These are phyloP conservation scores for Dreissena polymorpha DNA, from an alignment of 1,140 invertebrate genomes.

Conservation along the genomic window DNA sequence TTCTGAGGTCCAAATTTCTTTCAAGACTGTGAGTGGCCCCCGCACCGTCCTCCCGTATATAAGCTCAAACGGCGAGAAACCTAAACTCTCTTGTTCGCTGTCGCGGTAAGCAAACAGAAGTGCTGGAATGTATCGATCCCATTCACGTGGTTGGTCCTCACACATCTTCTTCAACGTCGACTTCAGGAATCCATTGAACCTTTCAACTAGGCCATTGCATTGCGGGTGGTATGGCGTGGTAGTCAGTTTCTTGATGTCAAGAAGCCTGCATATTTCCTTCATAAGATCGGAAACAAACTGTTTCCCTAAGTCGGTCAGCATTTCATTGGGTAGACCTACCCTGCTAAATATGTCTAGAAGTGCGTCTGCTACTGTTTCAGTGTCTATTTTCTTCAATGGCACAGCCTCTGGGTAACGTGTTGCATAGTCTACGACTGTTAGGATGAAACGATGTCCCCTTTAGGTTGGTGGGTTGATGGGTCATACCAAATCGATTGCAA, in stretches of 20 bases:
- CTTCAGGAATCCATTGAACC: constrained; percentile 63
- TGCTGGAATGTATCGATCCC: too few species aligned
- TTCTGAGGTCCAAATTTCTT: constrained; percentile 40
- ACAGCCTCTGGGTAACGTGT: constrained; percentile 52
- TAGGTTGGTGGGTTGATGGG: constrained; percentile 7
- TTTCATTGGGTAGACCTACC: constrained; percentile 75
- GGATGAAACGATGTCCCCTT: constrained; percentile 31
- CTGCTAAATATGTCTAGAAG: constrained; percentile 69
- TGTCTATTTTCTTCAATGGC: constrained; percentile 37
- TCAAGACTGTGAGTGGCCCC: constrained; percentile 25
- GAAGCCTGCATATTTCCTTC: constrained; percentile 4
- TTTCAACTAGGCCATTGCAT: constrained; percentile 66
- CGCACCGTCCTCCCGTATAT: too few species aligned
- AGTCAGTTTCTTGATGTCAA: constrained; percentile 28
- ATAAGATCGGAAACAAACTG: too few species aligned
- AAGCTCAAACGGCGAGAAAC: too few species aligned
- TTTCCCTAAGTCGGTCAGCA: constrained; percentile 41
- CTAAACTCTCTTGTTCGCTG: too few species aligned
- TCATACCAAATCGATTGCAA: constrained; percentile 37
- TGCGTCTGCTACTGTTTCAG: constrained; percentile 46
- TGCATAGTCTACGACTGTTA: constrained; percentile 44
- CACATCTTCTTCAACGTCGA: constrained; percentile 42
- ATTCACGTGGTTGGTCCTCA: too few species aligned
- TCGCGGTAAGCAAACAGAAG: too few species aligned
- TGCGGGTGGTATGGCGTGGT: constrained; percentile 38